These are phyloP conservation scores for Heteropelma amictum DNA, from an alignment of 2,888 invertebrate species.

Conservation along the genomic window DNA sequence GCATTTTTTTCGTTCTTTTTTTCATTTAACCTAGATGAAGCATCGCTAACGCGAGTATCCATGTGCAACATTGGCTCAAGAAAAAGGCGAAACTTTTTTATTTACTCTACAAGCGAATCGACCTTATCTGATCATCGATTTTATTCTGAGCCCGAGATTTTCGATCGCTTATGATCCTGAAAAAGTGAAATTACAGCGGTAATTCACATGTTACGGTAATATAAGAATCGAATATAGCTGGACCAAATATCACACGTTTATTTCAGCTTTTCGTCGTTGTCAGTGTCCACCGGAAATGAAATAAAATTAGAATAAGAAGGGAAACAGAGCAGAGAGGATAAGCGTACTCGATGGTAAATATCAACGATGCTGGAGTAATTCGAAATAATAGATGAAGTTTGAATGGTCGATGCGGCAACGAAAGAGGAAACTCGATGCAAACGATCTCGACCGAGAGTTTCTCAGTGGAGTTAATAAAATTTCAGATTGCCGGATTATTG, in stretches of 20 bases:
- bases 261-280: conserved; percentile 42
- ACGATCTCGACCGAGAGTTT: conserved; percentile 26
- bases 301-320: not conserved
- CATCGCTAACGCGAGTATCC: too few species aligned
- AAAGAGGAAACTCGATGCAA: conserved; percentile 42
- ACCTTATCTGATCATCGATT: too few species aligned
- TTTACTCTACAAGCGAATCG: too few species aligned
- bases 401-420: conserved; percentile 14
- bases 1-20: conserved; percentile 44
- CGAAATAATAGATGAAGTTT: conserved; percentile 53
- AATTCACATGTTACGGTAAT: too few species aligned
- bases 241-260: conserved; percentile 13
- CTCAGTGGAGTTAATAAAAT: conserved; percentile 28
- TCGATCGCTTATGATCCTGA: too few species aligned
- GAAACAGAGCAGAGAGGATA: not conserved
- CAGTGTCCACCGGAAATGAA: not conserved
- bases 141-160: too few species aligned
- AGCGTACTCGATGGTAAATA: conserved; percentile 43
- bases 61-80: too few species aligned
- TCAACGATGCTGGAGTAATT: conserved; percentile 51
- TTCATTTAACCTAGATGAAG: not conserved
- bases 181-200: too few species aligned
- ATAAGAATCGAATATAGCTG: conserved; percentile 1
- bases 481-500: conserved; percentile 30
- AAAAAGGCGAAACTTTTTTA: too few species aligned